Base-by-base conservation (phyloP, 2,797 vertebrate genomes). In the Poecilia picta region DNA sequence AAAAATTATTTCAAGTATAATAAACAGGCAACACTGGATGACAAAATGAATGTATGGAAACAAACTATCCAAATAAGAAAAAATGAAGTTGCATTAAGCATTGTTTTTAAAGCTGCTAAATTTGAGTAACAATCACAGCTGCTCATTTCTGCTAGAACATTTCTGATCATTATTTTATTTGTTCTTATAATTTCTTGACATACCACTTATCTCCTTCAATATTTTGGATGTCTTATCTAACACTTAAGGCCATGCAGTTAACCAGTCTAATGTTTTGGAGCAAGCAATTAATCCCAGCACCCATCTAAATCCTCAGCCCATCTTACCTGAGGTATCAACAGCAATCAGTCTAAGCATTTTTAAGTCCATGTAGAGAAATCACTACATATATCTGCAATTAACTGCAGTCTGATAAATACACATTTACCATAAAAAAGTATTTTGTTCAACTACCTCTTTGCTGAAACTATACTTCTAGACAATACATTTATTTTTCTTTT, bases 181-280 rank as follows among this genome's bases (percentile, higher is more conserved):
- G 20, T 16, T 31, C 39, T 28, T 20, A 23, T 75, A 18, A 45
- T 75, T 75, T 45, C 16, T 11, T 46, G 55, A 64, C 41, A 46
- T 41, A 15, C n/a, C 23, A 18, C 28, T 59, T 78, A 70, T 16
- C 41, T 20, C 57, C 64, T 16, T 71, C 1, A 33, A 79, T 77
- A 39, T 72, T 73, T 73, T 53, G 11, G 45, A 62, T 46, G 59
- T 73, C 4, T 76, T 51, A 74, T 73, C 18, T 46, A 16, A 5
- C 2, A 43, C 31, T 73, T 36, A 33, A 12, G 31, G 62, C 18
- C 45, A 72, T 23, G 55, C 10, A 82, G 11, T 68, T 62, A 57
- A n/a, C 28, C 28, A 51, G 33, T 49, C 5, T 23, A 75, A 23
- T 66, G 31, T 59, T 72, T 59, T 51, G 64, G 16, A 43, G 46